Evolutionary conservation across 2,113 vertebrate genomes (phyloP).

Genomic region (Solenodon paradoxus): DNA sequence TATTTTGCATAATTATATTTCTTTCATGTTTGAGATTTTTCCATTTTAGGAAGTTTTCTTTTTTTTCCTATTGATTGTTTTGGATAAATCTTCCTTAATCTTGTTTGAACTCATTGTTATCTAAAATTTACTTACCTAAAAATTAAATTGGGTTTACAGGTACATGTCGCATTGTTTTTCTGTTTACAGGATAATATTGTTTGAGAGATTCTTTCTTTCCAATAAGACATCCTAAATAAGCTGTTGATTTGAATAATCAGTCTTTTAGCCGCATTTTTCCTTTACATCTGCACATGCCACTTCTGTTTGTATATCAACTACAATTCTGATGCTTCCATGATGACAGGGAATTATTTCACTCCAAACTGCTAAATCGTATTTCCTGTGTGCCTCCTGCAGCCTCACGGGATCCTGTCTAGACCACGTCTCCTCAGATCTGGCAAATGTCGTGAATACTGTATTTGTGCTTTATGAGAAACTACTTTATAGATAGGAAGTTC

Average conservation of each 20-base stretch:
- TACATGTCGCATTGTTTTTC: slow-evolving; percentile 23
- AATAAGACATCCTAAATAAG: slow-evolving; percentile 42
- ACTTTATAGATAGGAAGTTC: slow-evolving; percentile 18
- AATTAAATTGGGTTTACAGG: slow-evolving; percentile 33
- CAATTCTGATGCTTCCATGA: slow-evolving; percentile 12
- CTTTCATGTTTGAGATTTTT: slow-evolving; percentile 32
- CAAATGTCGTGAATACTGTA: slow-evolving; percentile 5
- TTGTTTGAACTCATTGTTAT: slow-evolving; percentile 16
- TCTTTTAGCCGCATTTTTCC: slow-evolving; percentile 28
- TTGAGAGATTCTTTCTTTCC: slow-evolving; percentile 12
- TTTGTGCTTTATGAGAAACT: slow-evolving; percentile 6
- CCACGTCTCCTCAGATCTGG: neutral
- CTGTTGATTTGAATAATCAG: slow-evolving; percentile 45
- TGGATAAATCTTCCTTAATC: slow-evolving; percentile 25
- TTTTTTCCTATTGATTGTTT: slow-evolving; percentile 30
- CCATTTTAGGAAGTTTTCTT: slow-evolving; percentile 20
- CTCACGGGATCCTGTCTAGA: neutral
- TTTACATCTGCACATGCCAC: neutral
- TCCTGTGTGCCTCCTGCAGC: neutral
- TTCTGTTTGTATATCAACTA: slow-evolving; percentile 29
- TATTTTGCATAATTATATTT: slow-evolving; percentile 40
- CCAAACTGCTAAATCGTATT: neutral
- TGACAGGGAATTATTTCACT: slow-evolving; percentile 35
- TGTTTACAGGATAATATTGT: slow-evolving; percentile 11
- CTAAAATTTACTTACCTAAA: slow-evolving; percentile 59